phyloP scores from a whole-genome alignment of 2,113 vertebrate species.

The Rhineura floridana region DNA sequence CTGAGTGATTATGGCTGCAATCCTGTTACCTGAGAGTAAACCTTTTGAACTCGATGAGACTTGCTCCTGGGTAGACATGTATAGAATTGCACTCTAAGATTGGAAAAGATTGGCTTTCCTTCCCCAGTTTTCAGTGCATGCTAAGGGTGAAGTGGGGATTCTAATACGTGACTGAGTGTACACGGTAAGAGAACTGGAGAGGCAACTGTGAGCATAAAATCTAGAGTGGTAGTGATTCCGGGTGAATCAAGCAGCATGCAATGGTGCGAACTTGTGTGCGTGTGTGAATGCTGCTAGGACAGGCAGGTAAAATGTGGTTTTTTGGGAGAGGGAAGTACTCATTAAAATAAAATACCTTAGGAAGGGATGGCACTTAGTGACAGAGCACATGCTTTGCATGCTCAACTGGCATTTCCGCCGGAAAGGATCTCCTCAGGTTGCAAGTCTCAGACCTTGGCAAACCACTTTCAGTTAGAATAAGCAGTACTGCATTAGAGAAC shows the following conservation, averaged over 20 bases:
- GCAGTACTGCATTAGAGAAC: not conserved
- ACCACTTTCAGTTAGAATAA: not conserved
- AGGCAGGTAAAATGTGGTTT: too few species aligned
- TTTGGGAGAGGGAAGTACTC: too few species aligned
- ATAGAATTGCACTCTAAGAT: not conserved
- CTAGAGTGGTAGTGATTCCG: too few species aligned
- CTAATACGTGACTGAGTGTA: not conserved
- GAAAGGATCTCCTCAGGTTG: not conserved
- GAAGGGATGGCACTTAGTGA: not conserved
- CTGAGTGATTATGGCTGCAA: not conserved
- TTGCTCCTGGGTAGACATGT: not conserved
- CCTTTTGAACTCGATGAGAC: not conserved
- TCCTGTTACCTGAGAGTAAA: not conserved
- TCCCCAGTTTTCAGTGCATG: not conserved
- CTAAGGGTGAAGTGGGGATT: not conserved
- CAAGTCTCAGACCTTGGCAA: not conserved
- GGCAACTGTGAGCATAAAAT: too few species aligned
- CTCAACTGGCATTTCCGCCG: not conserved
- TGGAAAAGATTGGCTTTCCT: not conserved
- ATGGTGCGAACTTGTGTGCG: not conserved
- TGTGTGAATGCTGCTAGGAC: not conserved
- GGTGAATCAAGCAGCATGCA: not conserved
- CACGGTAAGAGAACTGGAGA: not conserved
- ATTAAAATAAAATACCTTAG: not conserved
- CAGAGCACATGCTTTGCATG: not conserved